Conservation (phyloP, 2,797 vertebrate genomes). For the Sebastes elongatus region DNA sequence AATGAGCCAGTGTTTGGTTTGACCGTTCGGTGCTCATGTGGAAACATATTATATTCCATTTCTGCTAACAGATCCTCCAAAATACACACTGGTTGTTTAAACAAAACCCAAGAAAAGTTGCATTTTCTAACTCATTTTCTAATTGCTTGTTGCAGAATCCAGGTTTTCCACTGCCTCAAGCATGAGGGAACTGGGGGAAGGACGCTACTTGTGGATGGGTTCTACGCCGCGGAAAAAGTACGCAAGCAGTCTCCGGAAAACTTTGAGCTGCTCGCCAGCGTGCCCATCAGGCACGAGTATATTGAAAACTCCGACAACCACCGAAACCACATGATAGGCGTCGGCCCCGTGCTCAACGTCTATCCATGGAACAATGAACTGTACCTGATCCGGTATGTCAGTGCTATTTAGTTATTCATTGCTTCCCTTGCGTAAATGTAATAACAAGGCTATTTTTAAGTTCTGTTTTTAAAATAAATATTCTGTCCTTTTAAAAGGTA, state of each 20-base stretch:
- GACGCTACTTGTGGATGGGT: conserved; percentile 93
- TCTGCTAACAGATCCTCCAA: no score
- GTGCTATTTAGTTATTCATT: not conserved
- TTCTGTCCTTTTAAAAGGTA: not conserved
- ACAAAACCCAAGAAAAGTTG: not conserved
- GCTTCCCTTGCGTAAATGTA: not conserved
- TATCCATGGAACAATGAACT: conserved; percentile 96
- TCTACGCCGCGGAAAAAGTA: conserved; percentile 88
- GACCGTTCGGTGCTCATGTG: no score
- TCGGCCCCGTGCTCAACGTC: conserved; percentile 88
- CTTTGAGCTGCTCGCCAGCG: conserved; percentile 87
- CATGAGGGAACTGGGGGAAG: conserved; percentile 91
- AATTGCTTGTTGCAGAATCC: conserved; percentile 82
- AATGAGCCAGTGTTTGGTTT: no score
- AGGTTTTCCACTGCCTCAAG: conserved; percentile 94
- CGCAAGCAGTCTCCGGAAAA: conserved; percentile 79
- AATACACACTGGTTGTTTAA: not conserved
- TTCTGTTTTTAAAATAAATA: not conserved
- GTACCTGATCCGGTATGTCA: conserved; percentile 89
- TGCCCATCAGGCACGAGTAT: conserved; percentile 90
- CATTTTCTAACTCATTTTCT: not conserved
- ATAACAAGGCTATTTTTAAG: not conserved
- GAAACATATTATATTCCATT: no score
- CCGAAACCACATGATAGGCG: conserved; percentile 89
- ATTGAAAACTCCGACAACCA: conserved; percentile 84